These are phyloP conservation scores for Poeciliopsis paucimaculata DNA, from an alignment of 2,797 vertebrate species.

Conservation along the genomic window DNA sequence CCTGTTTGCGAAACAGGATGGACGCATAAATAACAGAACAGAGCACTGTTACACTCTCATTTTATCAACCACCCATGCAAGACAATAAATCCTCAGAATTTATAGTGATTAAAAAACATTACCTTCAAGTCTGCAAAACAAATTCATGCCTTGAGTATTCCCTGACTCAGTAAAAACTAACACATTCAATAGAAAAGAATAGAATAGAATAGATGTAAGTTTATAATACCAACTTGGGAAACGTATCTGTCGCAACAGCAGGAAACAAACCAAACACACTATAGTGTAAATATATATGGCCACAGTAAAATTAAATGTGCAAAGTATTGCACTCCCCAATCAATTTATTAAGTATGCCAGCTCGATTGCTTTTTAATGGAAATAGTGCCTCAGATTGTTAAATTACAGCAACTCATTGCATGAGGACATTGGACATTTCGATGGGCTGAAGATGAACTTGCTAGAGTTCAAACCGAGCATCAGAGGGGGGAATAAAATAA, in stretches of 20 bases:
- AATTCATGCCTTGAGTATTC: background rate
- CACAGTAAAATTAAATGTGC: background rate
- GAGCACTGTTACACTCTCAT: background rate
- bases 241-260: background rate
- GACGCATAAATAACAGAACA: constrained; percentile 3
- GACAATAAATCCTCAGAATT: background rate
- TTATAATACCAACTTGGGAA: background rate
- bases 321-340: background rate
- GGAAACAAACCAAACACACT: background rate
- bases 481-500: background rate
- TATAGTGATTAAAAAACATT: constrained; percentile 1
- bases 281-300: background rate
- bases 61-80: background rate
- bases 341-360: background rate
- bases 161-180: background rate
- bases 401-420: background rate
- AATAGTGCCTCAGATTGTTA: background rate
- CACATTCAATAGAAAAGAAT: background rate
- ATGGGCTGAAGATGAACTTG: background rate
- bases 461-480: background rate
- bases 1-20: constrained; percentile 67
- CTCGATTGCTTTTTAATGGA: background rate
- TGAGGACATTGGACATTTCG: background rate
- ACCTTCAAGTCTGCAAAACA: background rate
- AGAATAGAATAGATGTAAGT: background rate